phyloP scores from a whole-genome alignment of 1,140 invertebrate genomes.

The Grapholita molesta region DNA sequence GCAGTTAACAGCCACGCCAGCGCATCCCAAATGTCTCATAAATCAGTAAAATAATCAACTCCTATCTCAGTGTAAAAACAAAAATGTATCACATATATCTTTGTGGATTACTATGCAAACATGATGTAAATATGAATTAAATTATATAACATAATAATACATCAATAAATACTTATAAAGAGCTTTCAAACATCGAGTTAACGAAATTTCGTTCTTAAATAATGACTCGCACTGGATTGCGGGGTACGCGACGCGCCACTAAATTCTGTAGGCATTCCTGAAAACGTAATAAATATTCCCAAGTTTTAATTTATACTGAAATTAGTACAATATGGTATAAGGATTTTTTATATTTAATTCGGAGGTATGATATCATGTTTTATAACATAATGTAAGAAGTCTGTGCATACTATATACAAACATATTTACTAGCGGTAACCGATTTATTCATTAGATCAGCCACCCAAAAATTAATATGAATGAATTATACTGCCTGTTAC shows the following conservation, averaged over 20 bases:
- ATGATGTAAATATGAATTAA: conserved; percentile 23
- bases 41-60: background rate
- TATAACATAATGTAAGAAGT: no score
- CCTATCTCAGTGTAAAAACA: conserved; percentile 28
- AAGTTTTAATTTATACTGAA: background rate
- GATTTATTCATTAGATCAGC: no score
- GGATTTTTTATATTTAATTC: background rate
- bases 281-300: conserved; percentile 26
- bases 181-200: background rate
- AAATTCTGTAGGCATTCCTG: conserved; percentile 32
- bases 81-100: conserved; percentile 52
- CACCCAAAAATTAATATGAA: no score
- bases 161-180: background rate
- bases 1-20: background rate
- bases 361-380: background rate
- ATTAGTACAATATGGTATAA: background rate
- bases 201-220: background rate
- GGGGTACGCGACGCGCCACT: conserved; percentile 27
- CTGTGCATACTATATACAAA: no score
- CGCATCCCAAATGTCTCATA: background rate
- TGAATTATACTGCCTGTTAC: no score
- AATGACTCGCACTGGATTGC: conserved; percentile 21
- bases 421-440: no score
- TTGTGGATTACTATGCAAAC: conserved; percentile 23
- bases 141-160: conserved; percentile 19